Evolutionary conservation across 2,797 vertebrate genomes (phyloP), one percentile per base, ranked within the genome.

Genomic region (Zalophus californianus): DNA sequence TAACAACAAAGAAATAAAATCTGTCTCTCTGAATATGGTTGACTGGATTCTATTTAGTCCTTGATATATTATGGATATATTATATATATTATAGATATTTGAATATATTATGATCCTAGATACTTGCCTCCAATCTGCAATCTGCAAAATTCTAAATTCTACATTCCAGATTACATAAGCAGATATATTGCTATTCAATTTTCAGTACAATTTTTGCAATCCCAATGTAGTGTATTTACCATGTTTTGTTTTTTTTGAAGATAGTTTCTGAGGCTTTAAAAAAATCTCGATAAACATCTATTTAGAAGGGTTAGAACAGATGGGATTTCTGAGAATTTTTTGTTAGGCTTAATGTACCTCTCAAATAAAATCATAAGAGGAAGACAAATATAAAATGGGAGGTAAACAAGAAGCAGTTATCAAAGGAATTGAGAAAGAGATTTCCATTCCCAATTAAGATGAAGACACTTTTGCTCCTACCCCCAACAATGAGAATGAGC

Each of bases 371-470:
- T 35, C 27, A 9, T 83, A 54, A 52, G 50, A 68, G 66, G 41
- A 89, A 89, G 75, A 85, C 80, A 94, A 50, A n/a, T 92, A 70
- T 44, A 68, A 93, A 96, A 90, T 16, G 18, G 62, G 44, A 86
- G 25, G 16, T 32, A 12, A 15, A 79, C 6, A 54, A 80, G 73
- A 86, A 15, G 20, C 5, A 48, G 41, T 70, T 91, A 93, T 56
- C 27, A 82, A 70, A 96, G 94, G 68, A 90, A 92, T n/a, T 90
- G 32, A 52, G 50, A 82, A 82, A 68, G 82, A 94, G 62, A 77
- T 10, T 94, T 77, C 44, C 9, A 27, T 25, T 94, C 78, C 56
- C 18, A 80, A 5, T 68, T 89, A 91, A 41, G 68, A 48, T 80
- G 58, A 82, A 92, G 62, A 54, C 11, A 75, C 48, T 80, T 5